Base-by-base conservation (phyloP, 2,888 invertebrate species). In the Hyposoter dolosus region DNA sequence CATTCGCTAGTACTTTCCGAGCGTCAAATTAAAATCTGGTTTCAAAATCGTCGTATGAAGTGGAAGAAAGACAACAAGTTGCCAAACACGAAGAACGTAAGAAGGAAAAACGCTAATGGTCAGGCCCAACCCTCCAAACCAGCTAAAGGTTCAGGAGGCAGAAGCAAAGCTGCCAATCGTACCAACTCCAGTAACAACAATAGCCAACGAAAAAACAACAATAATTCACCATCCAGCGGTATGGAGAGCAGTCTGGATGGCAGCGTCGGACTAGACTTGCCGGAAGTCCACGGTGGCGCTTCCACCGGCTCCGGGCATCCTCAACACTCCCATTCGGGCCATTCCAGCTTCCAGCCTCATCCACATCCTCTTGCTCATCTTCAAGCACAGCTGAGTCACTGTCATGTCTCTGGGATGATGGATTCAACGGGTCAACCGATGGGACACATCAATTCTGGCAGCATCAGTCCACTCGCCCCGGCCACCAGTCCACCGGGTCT, bases 1-100 rank as follows among this genome's bases (percentile, higher is more conserved):
- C 99, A 99, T 95, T 97, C 98, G 91, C 96, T 99, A 94, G 98
- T 98, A 94, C 96, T 99, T 91, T 98, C 98, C 85, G 98, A 98
- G 94, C 95, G 98, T 91, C 98, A 98, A 95, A 98, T 98, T 92
- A 98, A 98, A 95, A 97, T 98, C 94, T 97, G 97, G 97, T 97
- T 98, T 94, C 97, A 97, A 94, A 97, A 97, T 94, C 95, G 97
- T 75, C 95, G 97, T 88, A 97, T 97, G 97, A 97, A 97, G 94
- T 97, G 96, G 96, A 97, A 97, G 95, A 97, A 97, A 94, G 97
- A 96, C 95, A 98, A 98, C 95, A 98, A 98, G 95, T 95, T 98
- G 91, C 98, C 98, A 75, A 98, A 98, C 95, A 98, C 98, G 86
- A 97, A 97, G 93, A 97, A 97, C 94, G 96, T 96, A 40, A 95